Evolutionary conservation across 2,113 vertebrate genomes (phyloP), one percentile per base, ranked within the genome.

Genomic region (Eleginops maclovinus): DNA sequence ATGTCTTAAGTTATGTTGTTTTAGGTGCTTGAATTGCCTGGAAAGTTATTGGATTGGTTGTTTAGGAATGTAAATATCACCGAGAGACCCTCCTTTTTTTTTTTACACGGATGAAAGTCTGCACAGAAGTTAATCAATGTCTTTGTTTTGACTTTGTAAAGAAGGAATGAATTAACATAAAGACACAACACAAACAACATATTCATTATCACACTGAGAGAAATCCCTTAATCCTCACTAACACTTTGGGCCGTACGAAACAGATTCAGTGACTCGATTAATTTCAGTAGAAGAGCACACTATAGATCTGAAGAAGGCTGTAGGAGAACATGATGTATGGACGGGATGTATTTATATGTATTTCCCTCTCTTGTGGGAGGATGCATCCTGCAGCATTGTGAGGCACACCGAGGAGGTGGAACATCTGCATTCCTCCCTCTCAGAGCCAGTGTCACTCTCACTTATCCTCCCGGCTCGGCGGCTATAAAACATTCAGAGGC

Each of bases 401-500:
- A 70, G 31, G 60, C 77, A 84, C 84, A 86, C 64, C 12, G 43
- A 11, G 4, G 19, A 40, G 16, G 54, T 73, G 61, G 70, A 87
- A 86, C 79, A 78, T 83, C 77, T 40, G 56, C 80, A 79, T 82
- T 66, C 56, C 79, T 86, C 64, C 69, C 72, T 81, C 84, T 80
- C 84, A 76, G 62, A 78, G 82, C 64, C 87, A 69, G n/a, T 92
- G 92, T 94, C 93, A 91, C 77, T 87, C 88, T 91, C 83, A 70
- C 83, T 94, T 91, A 91, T 91, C 84, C 91, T 94, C 88, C 73
- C 47, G 87, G 65, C 83, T 84, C 72, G 26, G 67, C 78, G 79
- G 73, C 75, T 82, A 91, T 93, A 51, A 93, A 93, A 92, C 87
- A 92, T 93, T 92, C 87, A 93, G 58, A 62, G 43, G 84, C 13